Base-by-base conservation (phyloP, 2,113 vertebrate genomes). In the Stomatorhinus ivindoensis region DNA sequence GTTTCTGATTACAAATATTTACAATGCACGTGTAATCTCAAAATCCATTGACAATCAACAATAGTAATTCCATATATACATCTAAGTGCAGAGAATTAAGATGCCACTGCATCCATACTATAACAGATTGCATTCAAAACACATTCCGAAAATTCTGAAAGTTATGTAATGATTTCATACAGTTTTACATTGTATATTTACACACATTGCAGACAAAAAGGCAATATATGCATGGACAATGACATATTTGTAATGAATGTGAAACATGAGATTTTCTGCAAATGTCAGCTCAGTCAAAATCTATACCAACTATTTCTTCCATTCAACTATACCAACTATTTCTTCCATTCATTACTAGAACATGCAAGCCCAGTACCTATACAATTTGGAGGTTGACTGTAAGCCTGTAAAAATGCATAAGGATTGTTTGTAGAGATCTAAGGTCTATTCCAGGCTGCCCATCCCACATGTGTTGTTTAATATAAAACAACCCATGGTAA, bases 391-490 rank as follows among this genome's bases (percentile, higher is more conserved):
- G 65, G 83, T 73, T 69, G 42, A 47, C 31, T 58, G 42, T 39
- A 89, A 86, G 27, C 42, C 35, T 90, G 87, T 88, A 89, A 88
- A 39, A 83, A 86, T 44, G 53, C 42, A 85, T 91, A 50, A 47
- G 88, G 53, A 73, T 35, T 92, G 88, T 91, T 91, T 90, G 69
- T 89, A 88, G 82, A 89, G 87, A 90, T 91, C 89, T 21, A 88
- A 87, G 86, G 88, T 90, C n/a, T 47, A 76, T 88, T 90, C 51
- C 65, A 82, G 47, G 89, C 76, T 58, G 90, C 88, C 89, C 90
- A 87, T 90, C 50, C 90, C 90, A 92, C 91, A 90, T 92, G 91
- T 92, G 90, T 91, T 92, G 91, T 92, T 93, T 92, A 90, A 91
- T 91, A 91, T 92, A 91, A 92, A 90, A 92, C 91, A 92, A 91